phyloP scores from a whole-genome alignment of 2,113 vertebrate genomes.

The Falco punctatus region DNA sequence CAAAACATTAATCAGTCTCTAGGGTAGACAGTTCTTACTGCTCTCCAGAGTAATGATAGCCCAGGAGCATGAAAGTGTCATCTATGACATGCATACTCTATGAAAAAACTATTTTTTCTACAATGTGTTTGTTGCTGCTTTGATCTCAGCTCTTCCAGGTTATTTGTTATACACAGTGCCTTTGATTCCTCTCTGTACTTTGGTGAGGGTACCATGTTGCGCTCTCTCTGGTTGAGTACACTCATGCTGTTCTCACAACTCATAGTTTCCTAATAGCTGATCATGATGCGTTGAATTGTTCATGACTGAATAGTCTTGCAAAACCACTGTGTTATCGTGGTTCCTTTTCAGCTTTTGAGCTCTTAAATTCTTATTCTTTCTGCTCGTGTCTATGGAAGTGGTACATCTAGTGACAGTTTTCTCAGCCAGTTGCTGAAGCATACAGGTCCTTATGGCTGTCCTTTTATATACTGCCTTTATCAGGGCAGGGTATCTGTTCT shows the following conservation, averaged over 20 bases:
- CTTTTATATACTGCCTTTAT: not conserved
- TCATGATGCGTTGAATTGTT: not conserved
- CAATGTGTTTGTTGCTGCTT: not conserved
- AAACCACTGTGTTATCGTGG: not conserved
- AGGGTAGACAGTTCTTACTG: not conserved
- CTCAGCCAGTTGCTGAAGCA: not conserved
- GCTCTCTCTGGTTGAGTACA: not conserved
- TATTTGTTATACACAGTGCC: not conserved
- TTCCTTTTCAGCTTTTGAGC: not conserved
- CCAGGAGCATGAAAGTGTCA: not conserved
- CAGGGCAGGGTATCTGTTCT: not conserved
- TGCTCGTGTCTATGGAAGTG: not conserved
- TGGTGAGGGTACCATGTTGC: not conserved
- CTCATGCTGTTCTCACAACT: not conserved
- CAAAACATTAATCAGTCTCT: not conserved
- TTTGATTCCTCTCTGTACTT: not conserved
- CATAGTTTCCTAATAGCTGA: not conserved
- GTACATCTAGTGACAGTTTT: not conserved
- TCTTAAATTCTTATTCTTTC: not conserved
- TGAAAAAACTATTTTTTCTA: not conserved
- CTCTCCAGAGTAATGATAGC: not conserved
- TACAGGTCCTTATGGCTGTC: not conserved
- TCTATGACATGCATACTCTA: not conserved
- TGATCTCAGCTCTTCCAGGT: not conserved
- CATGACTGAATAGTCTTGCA: not conserved